Percentiles rank a stretch among this genome's conserved stretches.
These are phyloP conservation scores for Boulengerochromis microlepis DNA, from an alignment of 2,113 vertebrate species.

Conservation along the genomic window DNA sequence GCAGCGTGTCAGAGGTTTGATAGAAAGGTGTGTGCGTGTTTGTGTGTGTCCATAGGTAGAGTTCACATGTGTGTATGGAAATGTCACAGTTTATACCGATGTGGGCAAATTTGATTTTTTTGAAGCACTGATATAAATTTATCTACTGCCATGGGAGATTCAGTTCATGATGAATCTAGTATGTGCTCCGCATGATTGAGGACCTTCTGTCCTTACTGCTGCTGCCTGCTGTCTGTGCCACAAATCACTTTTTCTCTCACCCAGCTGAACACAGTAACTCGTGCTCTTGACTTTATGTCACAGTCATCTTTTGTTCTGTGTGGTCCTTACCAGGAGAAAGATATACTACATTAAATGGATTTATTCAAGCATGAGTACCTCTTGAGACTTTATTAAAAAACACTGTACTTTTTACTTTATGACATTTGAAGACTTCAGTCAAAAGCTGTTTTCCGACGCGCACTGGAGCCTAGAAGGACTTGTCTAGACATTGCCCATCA, in stretches of 20 bases:
- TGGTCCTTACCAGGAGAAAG: neutral
- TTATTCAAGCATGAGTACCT: neutral
- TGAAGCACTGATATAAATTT: constrained; percentile 16
- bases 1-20: neutral
- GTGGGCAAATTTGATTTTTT: constrained; percentile 31
- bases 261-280: neutral
- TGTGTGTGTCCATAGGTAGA: neutral
- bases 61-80: neutral
- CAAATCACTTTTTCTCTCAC: neutral
- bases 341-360: neutral
- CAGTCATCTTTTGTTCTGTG: neutral
- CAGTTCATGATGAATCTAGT: neutral
- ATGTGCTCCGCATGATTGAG: neutral
- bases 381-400: neutral
- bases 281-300: neutral
- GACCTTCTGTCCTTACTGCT: neutral
- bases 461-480: neutral
- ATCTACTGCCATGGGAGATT: neutral
- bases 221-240: neutral
- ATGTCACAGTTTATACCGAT: constrained; percentile 34
- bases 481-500: neutral
- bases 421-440: neutral
- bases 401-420: neutral
- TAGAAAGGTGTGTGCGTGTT: neutral
- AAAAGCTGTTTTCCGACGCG: neutral